phyloP scores from a whole-genome alignment of 2,888 invertebrate species.

The Thymelicus lineola region DNA sequence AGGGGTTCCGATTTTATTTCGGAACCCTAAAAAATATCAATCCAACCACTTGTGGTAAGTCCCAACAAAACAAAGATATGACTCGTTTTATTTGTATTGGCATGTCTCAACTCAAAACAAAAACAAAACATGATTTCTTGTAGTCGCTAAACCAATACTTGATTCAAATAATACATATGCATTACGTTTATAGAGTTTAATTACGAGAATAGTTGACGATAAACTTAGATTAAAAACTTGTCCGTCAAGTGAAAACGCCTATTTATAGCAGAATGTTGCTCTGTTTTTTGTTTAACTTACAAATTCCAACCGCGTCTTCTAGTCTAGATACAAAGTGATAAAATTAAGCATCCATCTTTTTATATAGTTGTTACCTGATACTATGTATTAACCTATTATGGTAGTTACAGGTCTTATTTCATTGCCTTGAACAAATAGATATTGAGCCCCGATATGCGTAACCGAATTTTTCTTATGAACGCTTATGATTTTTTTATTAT shows the following conservation, averaged over 20 bases:
- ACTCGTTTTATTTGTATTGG: slow-evolving; percentile 16
- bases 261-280: slow-evolving; percentile 32
- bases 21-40: background rate
- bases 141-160: slow-evolving; percentile 29
- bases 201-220: slow-evolving; percentile 34
- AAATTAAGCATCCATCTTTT: slow-evolving; percentile 10
- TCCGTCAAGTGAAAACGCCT: slow-evolving; percentile 33
- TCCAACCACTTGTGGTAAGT: background rate
- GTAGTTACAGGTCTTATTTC: slow-evolving; percentile 3
- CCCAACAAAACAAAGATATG: slow-evolving; percentile 4
- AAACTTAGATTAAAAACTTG: slow-evolving; percentile 36
- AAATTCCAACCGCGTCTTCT: slow-evolving; percentile 30
- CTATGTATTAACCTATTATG: slow-evolving; percentile 13
- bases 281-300: slow-evolving; percentile 30
- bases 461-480: background rate
- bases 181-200: slow-evolving; percentile 35
- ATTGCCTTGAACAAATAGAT: slow-evolving; percentile 13
- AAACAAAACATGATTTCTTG: slow-evolving; percentile 33
- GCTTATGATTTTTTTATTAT: background rate
- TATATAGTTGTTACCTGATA: slow-evolving; percentile 22
- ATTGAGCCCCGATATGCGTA: slow-evolving; percentile 18
- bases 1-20: too few relatives aligned
- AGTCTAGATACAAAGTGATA: slow-evolving; percentile 25
- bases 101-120: slow-evolving; percentile 26
- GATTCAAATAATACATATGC: slow-evolving; percentile 37